Evolutionary conservation across 2,888 invertebrate genomes (phyloP).

Genomic region (Drosophila diplacantha): DNA sequence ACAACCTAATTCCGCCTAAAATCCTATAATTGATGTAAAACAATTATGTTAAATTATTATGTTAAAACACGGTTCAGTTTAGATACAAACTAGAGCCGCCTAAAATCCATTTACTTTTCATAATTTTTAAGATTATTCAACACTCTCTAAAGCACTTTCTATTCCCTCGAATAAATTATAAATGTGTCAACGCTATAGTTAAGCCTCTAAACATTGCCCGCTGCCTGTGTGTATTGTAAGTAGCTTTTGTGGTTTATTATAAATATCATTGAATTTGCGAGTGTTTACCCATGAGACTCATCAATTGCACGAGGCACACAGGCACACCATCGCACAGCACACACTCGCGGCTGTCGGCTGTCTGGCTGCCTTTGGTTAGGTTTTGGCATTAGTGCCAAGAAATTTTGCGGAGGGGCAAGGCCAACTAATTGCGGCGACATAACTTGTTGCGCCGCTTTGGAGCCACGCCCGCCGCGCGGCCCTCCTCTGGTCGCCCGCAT

Average conservation of each 20-base stretch:
- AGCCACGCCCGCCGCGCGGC: constrained; percentile 20
- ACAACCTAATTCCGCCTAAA: not conserved
- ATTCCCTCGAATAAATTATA: not conserved
- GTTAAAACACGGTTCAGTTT: not conserved
- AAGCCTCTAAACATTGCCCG: constrained; percentile 1
- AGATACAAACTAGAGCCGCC: not conserved
- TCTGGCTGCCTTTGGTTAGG: constrained; percentile 59
- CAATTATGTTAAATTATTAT: too few relatives aligned
- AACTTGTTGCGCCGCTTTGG: constrained; percentile 63
- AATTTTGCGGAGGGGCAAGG: constrained; percentile 61
- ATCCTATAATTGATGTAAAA: too few relatives aligned
- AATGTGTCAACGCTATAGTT: not conserved
- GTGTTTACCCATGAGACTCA: constrained; percentile 46
- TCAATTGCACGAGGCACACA: constrained; percentile 50
- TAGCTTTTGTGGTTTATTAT: constrained; percentile 32
- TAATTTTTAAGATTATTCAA: too few relatives aligned
- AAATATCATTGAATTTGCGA: constrained; percentile 51
- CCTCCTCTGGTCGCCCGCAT: constrained; percentile 6
- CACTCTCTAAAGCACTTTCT: not conserved
- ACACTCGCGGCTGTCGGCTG: constrained; percentile 31
- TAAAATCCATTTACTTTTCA: not conserved
- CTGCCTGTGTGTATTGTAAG: constrained; percentile 10
- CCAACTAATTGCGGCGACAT: constrained; percentile 70
- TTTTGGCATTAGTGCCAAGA: constrained; percentile 72
- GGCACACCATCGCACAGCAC: constrained; percentile 24